Percentiles rank a stretch among this genome's conserved stretches.
Evolutionary conservation across 1,140 invertebrate species (phyloP).

Genomic region (Triops cancriformis): DNA sequence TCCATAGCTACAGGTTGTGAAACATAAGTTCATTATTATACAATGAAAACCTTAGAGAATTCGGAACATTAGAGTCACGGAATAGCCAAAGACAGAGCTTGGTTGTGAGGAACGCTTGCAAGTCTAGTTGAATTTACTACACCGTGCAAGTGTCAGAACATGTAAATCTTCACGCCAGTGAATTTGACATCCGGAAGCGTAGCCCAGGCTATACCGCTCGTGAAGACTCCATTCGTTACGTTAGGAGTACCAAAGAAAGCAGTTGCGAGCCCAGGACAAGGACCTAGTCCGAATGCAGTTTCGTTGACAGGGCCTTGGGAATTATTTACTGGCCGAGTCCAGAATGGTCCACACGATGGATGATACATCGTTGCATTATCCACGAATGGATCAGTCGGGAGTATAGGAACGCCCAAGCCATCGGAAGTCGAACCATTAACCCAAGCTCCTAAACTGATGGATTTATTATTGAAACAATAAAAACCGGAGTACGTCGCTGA

Average conservation of each 20-base stretch:
- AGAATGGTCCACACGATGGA: background rate
- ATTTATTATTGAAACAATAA: background rate
- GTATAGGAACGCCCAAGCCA: background rate
- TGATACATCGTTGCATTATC: background rate
- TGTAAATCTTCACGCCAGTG: background rate
- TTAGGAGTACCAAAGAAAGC: background rate
- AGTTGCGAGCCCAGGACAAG: background rate
- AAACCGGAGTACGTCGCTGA: background rate
- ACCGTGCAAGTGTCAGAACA: background rate
- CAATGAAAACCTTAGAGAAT: too few relatives aligned
- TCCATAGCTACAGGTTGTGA: too few relatives aligned
- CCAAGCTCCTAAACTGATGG: background rate
- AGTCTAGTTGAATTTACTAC: too few relatives aligned
- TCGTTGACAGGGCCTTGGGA: background rate
- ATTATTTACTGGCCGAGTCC: background rate
- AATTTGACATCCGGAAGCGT: background rate
- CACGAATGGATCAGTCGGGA: background rate
- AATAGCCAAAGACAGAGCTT: too few relatives aligned
- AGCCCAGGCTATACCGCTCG: background rate
- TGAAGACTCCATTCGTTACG: background rate
- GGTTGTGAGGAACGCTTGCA: too few relatives aligned
- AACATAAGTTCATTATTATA: too few relatives aligned
- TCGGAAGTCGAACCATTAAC: background rate
- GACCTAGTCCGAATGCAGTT: background rate
- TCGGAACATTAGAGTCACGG: too few relatives aligned